Conservation (phyloP, 2,797 vertebrate species). For the Myioborus miniatus region DNA sequence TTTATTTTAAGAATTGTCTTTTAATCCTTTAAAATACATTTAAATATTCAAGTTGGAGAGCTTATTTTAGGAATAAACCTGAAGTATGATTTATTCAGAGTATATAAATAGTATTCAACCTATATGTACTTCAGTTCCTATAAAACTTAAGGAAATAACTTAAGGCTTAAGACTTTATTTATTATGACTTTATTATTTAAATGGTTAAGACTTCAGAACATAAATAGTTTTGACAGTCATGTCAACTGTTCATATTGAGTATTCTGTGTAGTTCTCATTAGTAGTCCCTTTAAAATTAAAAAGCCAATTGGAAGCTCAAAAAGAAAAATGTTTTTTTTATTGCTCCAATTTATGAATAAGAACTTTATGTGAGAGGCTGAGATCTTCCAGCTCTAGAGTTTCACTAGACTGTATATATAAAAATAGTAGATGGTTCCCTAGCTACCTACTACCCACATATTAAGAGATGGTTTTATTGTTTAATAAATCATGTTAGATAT, state of each 20-base stretch:
- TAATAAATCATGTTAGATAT: not conserved
- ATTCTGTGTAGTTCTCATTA: constrained; percentile 21
- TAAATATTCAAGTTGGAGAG: not conserved
- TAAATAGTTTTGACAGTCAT: constrained; percentile 5
- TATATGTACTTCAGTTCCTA: not conserved
- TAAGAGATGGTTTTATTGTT: constrained; percentile 4
- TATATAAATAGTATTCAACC: not conserved
- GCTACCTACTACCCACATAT: not conserved
- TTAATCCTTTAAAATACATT: not conserved
- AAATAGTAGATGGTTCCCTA: constrained; percentile 19
- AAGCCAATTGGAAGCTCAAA: not conserved
- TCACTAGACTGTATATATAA: not conserved
- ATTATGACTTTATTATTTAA: constrained; percentile 3
- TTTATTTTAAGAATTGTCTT: not conserved
- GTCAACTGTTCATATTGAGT: not conserved
- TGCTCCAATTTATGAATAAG: constrained; percentile 33
- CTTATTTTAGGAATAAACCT: not conserved
- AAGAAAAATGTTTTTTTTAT: not conserved
- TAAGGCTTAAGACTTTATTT: not conserved
- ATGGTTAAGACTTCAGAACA: not conserved
- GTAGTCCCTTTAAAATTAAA: not conserved
- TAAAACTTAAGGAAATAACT: not conserved
- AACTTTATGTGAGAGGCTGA: not conserved
- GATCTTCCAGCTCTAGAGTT: not conserved
- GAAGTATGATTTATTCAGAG: not conserved